Percentiles rank a stretch among this genome's conserved stretches.
These are phyloP conservation scores for Alloplasta piceator DNA, from an alignment of 2,888 invertebrate species.

Conservation along the genomic window DNA sequence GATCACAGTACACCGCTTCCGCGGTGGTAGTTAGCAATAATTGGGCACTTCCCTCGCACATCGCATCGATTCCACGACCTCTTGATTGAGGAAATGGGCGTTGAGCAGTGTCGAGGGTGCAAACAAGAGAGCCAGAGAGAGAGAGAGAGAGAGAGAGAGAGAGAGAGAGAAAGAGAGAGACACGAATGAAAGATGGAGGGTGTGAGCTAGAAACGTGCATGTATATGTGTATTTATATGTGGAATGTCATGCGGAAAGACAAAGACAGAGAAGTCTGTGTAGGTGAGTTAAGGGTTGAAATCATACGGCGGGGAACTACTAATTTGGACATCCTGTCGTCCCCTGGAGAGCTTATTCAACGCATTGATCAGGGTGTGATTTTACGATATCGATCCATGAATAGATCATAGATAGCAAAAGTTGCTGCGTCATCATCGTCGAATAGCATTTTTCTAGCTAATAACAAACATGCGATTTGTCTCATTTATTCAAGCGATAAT, in stretches of 20 bases:
- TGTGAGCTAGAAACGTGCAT: neutral
- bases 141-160: neutral
- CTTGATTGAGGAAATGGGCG: conserved; percentile 80
- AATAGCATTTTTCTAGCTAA: too few relatives aligned
- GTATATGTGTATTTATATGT: too few relatives aligned
- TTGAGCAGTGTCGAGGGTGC: conserved; percentile 61
- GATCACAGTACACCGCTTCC: conserved; percentile 74
- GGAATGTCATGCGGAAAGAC: conserved; percentile 24
- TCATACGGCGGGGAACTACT: conserved; percentile 72
- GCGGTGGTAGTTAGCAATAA: conserved; percentile 79
- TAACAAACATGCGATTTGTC: too few relatives aligned
- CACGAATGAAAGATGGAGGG: conserved; percentile 17
- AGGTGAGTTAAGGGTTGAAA: conserved; percentile 73
- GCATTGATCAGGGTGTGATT: neutral
- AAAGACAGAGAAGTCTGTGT: conserved; percentile 9
- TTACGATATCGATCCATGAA: neutral
- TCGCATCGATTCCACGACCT: conserved; percentile 77
- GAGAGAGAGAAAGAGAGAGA: conserved; percentile 19
- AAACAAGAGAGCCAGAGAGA: neutral
- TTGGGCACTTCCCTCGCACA: conserved; percentile 81
- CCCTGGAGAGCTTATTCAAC: conserved; percentile 58
- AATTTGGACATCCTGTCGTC: conserved; percentile 63
- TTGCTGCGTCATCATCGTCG: neutral
- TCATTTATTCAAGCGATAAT: neutral
- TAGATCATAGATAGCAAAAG: neutral